Conservation (phyloP, 2,797 vertebrate genomes). For the Oryzias sinensis region DNA sequence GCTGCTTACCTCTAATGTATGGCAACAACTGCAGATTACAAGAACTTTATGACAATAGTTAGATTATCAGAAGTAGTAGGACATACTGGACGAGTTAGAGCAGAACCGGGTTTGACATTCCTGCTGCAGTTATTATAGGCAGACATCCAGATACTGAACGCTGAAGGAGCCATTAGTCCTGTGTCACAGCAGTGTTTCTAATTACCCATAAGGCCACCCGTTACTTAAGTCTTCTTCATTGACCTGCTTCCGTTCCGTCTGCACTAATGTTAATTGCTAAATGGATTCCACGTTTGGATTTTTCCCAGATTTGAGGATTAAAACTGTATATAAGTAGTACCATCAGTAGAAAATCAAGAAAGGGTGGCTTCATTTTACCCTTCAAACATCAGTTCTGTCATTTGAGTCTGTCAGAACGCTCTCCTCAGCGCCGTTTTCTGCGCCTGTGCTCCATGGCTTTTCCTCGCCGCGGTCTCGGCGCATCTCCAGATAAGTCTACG, state of each 20-base stretch:
- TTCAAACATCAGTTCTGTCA: constrained; percentile 36
- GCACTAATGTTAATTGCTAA: constrained; percentile 32
- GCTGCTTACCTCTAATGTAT: constrained; percentile 63
- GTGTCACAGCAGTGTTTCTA: constrained; percentile 31
- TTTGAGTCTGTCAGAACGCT: constrained; percentile 31
- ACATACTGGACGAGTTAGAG: constrained; percentile 43
- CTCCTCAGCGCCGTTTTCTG: constrained; percentile 72
- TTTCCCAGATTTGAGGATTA: background rate
- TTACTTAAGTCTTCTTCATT: constrained; percentile 28
- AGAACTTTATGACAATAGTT: constrained; percentile 60
- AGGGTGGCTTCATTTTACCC: constrained; percentile 38
- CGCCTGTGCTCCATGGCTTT: constrained; percentile 77
- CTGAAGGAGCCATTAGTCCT: constrained; percentile 20
- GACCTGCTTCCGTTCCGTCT: constrained; percentile 34
- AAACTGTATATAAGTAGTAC: constrained; percentile 39
- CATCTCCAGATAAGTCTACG: constrained; percentile 53
- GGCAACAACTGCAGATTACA: constrained; percentile 62
- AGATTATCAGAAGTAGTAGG: constrained; percentile 53
- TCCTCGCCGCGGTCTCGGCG: constrained; percentile 73
- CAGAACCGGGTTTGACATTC: constrained; percentile 37
- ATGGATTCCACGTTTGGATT: constrained; percentile 32
- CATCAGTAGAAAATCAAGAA: constrained; percentile 45
- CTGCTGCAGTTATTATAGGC: constrained; percentile 50
- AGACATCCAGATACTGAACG: constrained; percentile 44
- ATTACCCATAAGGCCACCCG: constrained; percentile 60